phyloP scores from a whole-genome alignment of 1,140 invertebrate species.

The Aricia agestis region DNA sequence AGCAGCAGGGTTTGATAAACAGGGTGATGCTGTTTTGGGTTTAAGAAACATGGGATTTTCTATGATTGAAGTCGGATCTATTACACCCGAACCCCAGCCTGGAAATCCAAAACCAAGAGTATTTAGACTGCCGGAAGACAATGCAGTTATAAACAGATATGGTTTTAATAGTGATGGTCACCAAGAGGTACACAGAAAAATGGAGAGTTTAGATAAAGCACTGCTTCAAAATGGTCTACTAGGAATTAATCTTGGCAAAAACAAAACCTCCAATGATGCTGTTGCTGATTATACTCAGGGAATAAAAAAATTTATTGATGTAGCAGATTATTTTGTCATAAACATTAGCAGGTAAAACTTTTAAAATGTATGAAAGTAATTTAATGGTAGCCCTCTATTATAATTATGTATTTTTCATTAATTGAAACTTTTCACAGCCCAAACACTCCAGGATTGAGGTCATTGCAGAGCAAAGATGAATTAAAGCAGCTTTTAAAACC shows the following conservation, averaged over 20 bases:
- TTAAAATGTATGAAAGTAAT: background rate
- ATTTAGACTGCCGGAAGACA: slow-evolving; percentile 90
- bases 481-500: slow-evolving; percentile 82
- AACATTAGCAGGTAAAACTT: slow-evolving; percentile 86
- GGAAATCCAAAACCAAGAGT: slow-evolving; percentile 96
- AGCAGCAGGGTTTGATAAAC: slow-evolving; percentile 98
- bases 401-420: background rate
- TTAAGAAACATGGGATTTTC: slow-evolving; percentile 93
- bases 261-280: slow-evolving; percentile 88
- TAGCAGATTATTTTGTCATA: slow-evolving; percentile 93
- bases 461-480: slow-evolving; percentile 87
- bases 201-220: slow-evolving; percentile 77
- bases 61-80: slow-evolving; percentile 97
- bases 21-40: slow-evolving; percentile 92
- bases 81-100: slow-evolving; percentile 93
- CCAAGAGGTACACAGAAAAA: slow-evolving; percentile 80
- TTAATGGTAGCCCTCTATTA: background rate
- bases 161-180: slow-evolving; percentile 98
- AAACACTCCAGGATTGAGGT: slow-evolving; percentile 94
- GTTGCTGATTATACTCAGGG: slow-evolving; percentile 89
- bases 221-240: slow-evolving; percentile 79
- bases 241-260: slow-evolving; percentile 97
- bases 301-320: slow-evolving; percentile 83
- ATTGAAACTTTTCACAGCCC: slow-evolving; percentile 78
- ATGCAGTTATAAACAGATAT: slow-evolving; percentile 95